phyloP scores from a whole-genome alignment of 2,113 vertebrate species.

The Prionailurus bengalensis region DNA sequence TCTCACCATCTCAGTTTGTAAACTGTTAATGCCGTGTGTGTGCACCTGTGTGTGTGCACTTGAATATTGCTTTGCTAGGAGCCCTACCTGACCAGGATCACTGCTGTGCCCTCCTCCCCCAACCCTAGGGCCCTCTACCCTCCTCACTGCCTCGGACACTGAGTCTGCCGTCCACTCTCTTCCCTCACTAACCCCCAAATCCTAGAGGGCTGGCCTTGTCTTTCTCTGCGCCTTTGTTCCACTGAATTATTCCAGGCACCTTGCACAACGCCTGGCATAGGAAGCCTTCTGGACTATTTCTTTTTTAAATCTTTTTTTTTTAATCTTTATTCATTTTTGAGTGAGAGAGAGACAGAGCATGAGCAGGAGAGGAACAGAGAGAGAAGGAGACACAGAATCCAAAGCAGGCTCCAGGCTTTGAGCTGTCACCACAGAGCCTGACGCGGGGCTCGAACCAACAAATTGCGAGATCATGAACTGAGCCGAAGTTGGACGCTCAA shows the following conservation, averaged over 20 bases:
- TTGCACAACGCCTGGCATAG: neutral
- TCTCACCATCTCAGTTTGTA: no score
- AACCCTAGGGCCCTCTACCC: neutral
- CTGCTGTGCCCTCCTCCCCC: neutral
- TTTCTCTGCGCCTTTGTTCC: neutral
- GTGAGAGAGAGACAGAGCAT: no score
- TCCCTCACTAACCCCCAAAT: rapidly evolving
- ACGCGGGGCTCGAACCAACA: no score
- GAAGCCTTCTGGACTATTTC: neutral
- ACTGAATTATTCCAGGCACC: neutral
- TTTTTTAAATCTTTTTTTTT: no score
- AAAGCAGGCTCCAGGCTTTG: no score
- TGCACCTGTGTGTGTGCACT: neutral
- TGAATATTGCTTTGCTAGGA: neutral
- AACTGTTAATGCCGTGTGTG: rapidly evolving
- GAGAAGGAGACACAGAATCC: no score
- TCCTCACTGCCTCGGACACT: rapidly evolving
- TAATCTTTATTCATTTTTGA: no score
- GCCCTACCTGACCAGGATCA: rapidly evolving
- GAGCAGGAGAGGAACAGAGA: no score
- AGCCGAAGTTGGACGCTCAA: no score
- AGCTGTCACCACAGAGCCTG: no score
- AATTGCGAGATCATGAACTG: no score
- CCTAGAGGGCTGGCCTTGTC: neutral
- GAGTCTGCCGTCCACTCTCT: rapidly evolving